These are phyloP conservation scores for Tetanocera ferruginea DNA, from an alignment of 2,888 invertebrate genomes.

Conservation along the genomic window DNA sequence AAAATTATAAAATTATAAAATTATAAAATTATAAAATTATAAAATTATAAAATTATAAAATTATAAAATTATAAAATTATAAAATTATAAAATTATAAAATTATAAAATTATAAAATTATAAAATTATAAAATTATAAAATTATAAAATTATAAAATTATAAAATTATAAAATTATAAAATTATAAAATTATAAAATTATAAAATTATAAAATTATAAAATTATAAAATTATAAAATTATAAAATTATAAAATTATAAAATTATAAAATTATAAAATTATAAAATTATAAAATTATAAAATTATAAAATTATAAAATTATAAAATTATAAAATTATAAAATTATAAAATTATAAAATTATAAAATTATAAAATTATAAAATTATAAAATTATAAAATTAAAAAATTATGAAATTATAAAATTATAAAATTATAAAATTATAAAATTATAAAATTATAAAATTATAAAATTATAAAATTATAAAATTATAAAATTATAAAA, in stretches of 20 bases:
- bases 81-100: neutral
- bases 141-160: neutral
- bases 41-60: neutral
- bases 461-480: neutral
- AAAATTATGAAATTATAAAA: conserved; percentile 23
- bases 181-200: neutral
- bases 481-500: neutral
- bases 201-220: neutral
- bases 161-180: neutral
- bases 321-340: conserved; percentile 11
- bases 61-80: neutral
- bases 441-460: neutral
- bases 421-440: conserved; percentile 21
- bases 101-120: neutral
- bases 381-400: conserved; percentile 19
- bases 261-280: neutral
- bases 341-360: conserved; percentile 20
- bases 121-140: neutral
- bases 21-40: neutral
- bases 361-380: conserved; percentile 18
- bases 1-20: neutral
- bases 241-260: neutral
- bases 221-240: neutral
- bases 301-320: neutral
- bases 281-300: neutral